phyloP scores from a whole-genome alignment of 1,140 invertebrate species.

The Forficula auricularia region DNA sequence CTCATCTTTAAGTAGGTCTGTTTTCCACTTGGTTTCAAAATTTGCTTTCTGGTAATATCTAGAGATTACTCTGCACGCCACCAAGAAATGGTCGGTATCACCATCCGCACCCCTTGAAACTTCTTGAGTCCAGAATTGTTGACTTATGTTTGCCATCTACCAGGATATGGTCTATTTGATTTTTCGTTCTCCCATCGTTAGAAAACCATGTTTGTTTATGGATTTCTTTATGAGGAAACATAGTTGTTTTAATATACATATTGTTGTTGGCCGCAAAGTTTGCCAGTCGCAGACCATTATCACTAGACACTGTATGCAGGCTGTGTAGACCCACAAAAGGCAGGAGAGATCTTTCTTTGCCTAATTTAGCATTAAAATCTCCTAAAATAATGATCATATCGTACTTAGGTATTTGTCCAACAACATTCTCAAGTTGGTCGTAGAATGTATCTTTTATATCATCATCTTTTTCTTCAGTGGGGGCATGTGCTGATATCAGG shows the following conservation, averaged over 20 bases:
- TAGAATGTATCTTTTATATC: conserved; percentile 11
- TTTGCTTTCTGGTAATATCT: neutral
- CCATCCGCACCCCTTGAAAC: too few relatives aligned
- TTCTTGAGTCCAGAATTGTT: neutral
- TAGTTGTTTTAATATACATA: too few relatives aligned
- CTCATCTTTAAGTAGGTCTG: too few relatives aligned
- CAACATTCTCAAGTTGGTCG: conserved; percentile 7
- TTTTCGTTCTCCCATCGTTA: neutral
- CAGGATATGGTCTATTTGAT: conserved; percentile 2
- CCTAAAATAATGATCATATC: conserved; percentile 12
- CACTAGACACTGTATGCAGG: too few relatives aligned
- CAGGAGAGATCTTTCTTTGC: neutral
- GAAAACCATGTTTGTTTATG: too few relatives aligned
- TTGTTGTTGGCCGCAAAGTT: too few relatives aligned
- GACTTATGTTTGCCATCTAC: neutral
- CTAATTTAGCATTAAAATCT: conserved; percentile 12
- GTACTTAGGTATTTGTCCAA: conserved; percentile 6
- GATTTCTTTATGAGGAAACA: too few relatives aligned
- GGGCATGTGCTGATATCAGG: conserved; percentile 8
- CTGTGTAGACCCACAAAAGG: too few relatives aligned
- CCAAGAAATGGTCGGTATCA: conserved; percentile 2
- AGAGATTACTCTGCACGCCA: neutral
- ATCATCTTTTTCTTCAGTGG: conserved; percentile 11
- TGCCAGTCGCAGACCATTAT: too few relatives aligned
- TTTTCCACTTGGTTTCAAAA: neutral